phyloP scores from a whole-genome alignment of 2,797 vertebrate genomes.

The Rhinogobio ventralis region DNA sequence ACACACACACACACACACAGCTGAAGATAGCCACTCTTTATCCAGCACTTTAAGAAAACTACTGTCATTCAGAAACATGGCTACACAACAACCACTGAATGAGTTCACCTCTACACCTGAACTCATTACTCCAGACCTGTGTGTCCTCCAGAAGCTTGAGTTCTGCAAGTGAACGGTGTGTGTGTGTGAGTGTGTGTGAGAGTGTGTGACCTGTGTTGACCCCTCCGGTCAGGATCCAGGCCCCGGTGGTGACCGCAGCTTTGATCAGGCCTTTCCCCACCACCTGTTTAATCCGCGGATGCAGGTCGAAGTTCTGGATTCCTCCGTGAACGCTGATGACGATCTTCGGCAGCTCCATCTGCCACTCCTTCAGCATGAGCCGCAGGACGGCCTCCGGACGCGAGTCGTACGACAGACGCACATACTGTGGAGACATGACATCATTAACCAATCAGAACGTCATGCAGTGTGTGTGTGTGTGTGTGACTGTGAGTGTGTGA shows the following conservation, averaged over 20 bases:
- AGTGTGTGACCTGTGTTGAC: conserved; percentile 89
- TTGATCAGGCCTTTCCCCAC: conserved; percentile 98
- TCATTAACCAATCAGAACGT: not conserved
- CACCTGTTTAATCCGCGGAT: conserved; percentile 96
- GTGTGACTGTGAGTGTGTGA: no score
- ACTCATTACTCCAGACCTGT: no score
- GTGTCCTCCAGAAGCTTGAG: no score
- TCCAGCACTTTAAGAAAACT: no score
- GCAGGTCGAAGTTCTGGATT: conserved; percentile 98
- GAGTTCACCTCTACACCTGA: no score
- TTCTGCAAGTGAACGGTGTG: no score
- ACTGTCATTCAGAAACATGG: no score
- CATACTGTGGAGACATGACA: conserved; percentile 81
- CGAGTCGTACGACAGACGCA: conserved; percentile 91
- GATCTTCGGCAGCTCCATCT: conserved; percentile 98
- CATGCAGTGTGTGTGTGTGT: not conserved
- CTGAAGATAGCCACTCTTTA: not conserved
- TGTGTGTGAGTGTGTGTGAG: not conserved
- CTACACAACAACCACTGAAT: no score
- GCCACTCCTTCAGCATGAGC: conserved; percentile 97
- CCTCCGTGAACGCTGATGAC: conserved; percentile 98
- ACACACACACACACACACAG: not conserved
- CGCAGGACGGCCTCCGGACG: conserved; percentile 92
- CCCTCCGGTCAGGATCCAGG: conserved; percentile 98
- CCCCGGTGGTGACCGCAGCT: conserved; percentile 97